Evolutionary conservation across 1,140 invertebrate species (phyloP), one percentile per base, ranked within the genome.

Genomic region (Calliopsis andreniformis): DNA sequence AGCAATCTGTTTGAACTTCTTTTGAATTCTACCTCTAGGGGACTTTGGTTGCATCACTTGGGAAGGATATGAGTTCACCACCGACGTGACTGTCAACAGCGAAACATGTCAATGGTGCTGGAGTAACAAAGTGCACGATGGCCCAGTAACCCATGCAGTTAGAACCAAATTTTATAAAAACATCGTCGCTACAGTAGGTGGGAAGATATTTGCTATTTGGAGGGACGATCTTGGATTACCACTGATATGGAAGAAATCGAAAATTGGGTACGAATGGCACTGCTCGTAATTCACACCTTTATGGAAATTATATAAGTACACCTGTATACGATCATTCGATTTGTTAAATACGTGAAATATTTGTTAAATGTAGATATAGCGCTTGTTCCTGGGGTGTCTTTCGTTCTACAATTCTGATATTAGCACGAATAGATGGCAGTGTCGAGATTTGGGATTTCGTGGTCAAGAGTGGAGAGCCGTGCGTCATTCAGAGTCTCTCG

Each of bases 61-160:
- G 94, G 93, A 94, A 76, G 94, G 94, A 16, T 94, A 93, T 79
- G 93, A 94, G 43, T 94, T 94, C 63, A 92, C 93, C 75, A 93
- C 93, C 0, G 94, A 93, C 0, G 90, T 93, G 77, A 80, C 87
- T 16, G 91, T 94, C 1, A 94, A 94, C 82, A 92, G 89, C 7
- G 94, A 95, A 88, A 88, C 88, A 55, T 89, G 88, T 42, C 91
- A 90, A 72, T 91, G 93, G 86, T 67, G 89, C 35, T 92, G 88
- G 82, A 84, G 89, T 71, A 92, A 92, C 77, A 89, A 85, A 71
- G 93, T 95, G 62, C 95, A 96, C 82, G 94, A 96, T 83, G 95
- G 95, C 0, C 93, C 95, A 3, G 86, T 96, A 18, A 91, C 92
- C 1, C 89, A 93, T 30, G 85, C 93, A 4, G 85, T 93, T 39